Percentiles rank a stretch among this genome's conserved stretches.
phyloP scores from a whole-genome alignment of 2,113 vertebrate genomes.

The Lota lota region DNA sequence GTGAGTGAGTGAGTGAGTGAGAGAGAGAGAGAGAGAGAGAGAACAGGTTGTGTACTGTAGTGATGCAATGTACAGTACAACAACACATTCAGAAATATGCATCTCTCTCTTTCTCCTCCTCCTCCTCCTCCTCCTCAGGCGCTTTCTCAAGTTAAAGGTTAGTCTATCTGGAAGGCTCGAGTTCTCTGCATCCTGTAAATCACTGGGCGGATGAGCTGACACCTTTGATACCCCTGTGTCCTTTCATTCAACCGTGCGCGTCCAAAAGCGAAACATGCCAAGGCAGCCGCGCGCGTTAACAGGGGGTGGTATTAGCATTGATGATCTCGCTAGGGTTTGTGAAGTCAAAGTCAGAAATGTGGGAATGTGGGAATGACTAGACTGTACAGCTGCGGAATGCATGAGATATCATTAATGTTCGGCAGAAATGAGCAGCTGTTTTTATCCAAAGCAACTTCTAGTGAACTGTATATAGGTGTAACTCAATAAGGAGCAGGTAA shows the following conservation, averaged over 20 bases:
- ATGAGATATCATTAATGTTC: too few relatives aligned
- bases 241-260: slow-evolving; percentile 41
- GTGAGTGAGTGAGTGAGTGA: too few relatives aligned
- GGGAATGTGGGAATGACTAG: too few relatives aligned
- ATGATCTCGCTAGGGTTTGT: slow-evolving; percentile 23
- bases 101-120: slow-evolving; percentile 1
- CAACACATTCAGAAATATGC: slow-evolving; percentile 6
- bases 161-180: slow-evolving; percentile 62
- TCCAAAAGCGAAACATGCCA: slow-evolving; percentile 31
- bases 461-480: too few relatives aligned
- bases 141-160: slow-evolving; percentile 56
- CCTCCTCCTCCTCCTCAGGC: slow-evolving; percentile 1
- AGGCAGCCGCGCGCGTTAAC: slow-evolving; percentile 32
- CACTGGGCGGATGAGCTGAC: slow-evolving; percentile 56
- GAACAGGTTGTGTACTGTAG: slow-evolving; percentile 7
- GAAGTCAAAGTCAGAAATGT: too few relatives aligned
- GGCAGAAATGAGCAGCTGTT: too few relatives aligned
- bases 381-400: too few relatives aligned
- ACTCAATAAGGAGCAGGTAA: too few relatives aligned
- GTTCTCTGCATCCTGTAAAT: slow-evolving; percentile 63
- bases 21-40: too few relatives aligned
- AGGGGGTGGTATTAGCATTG: slow-evolving; percentile 29
- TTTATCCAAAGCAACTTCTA: too few relatives aligned
- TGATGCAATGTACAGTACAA: slow-evolving; percentile 44
- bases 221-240: slow-evolving; percentile 55